Evolutionary conservation across 2,888 invertebrate genomes (phyloP), one percentile per base, ranked within the genome.

Genomic region (Tenthredo scrophulariae): DNA sequence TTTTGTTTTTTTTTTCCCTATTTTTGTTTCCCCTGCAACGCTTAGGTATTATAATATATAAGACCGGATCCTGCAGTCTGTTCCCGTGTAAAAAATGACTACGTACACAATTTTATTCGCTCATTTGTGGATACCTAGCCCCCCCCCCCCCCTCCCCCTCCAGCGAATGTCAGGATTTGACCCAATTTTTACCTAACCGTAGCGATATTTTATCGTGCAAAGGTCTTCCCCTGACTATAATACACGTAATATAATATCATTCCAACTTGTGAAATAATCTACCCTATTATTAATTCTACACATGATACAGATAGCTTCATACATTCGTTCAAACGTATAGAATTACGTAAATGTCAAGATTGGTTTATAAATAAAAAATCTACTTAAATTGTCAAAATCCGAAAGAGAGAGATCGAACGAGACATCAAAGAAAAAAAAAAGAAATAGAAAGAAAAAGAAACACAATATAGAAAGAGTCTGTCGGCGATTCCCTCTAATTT

Each of bases 81-180:
- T n/a, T 54, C 7, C 54, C 54, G 6, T 54, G 54, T 54, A n/a
- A 54, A 54, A 54, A n/a, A 54, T 54, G 18, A 54, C 7, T 37
- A 37, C 1, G 37, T 37, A 7, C n/a, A 54, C 6, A 54, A 62
- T 62, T 62, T 62, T 62, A 62, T 62, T 62, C 62, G 62, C 62
- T 62, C 22, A 26, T 62, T 62, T 26, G 6, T 37, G 37, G 6
- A 37, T 37, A 37, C 37, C 37, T 37, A 22, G 15, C 33, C 13
- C 1, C 3, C 22, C 9, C 37, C 6, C 46, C 10, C 7, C 33
- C 13, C 1, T 0, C 22, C 9, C 37, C 6, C 46, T 4, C 7
- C n/a, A 37, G 29, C 46, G 15, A 75, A 75, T 75, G 75, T 75
- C 75, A 75, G 29, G 26, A 75, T 46, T 75, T 75, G 46, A 75